phyloP scores from a whole-genome alignment of 1,140 invertebrate species.

The Ceratina calcarata region DNA sequence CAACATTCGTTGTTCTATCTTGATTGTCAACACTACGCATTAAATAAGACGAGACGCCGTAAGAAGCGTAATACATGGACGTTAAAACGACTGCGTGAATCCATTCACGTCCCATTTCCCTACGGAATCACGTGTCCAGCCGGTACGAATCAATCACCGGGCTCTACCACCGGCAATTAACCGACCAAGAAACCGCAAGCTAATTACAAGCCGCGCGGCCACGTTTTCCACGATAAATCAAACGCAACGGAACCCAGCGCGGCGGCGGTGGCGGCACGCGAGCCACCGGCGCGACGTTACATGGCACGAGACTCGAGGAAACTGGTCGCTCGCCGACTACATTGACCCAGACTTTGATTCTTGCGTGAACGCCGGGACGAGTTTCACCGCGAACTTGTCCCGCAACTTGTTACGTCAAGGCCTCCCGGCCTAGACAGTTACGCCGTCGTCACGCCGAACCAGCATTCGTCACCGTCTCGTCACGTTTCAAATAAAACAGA shows the following conservation, averaged over 20 bases:
- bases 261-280: background rate
- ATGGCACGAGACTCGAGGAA: background rate
- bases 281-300: background rate
- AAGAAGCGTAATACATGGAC: too few species aligned
- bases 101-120: background rate
- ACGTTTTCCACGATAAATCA: conserved; percentile 31
- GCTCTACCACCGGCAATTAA: conserved; percentile 8
- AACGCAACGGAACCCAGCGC: conserved; percentile 1
- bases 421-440: conserved; percentile 50
- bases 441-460: conserved; percentile 38
- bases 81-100: too few species aligned
- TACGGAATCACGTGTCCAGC: background rate
- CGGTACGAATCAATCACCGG: conserved; percentile 16
- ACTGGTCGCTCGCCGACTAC: conserved; percentile 39
- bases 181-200: conserved; percentile 19
- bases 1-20: too few species aligned
- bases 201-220: conserved; percentile 5
- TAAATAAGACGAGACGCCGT: background rate
- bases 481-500: too few species aligned
- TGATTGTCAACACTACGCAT: too few species aligned
- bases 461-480: background rate
- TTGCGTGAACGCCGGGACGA: conserved; percentile 47
- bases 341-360: conserved; percentile 65
- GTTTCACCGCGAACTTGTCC: conserved; percentile 58
- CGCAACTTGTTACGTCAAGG: conserved; percentile 56